phyloP scores from a whole-genome alignment of 2,113 vertebrate genomes.

The Syngnathoides biaculeatus region DNA sequence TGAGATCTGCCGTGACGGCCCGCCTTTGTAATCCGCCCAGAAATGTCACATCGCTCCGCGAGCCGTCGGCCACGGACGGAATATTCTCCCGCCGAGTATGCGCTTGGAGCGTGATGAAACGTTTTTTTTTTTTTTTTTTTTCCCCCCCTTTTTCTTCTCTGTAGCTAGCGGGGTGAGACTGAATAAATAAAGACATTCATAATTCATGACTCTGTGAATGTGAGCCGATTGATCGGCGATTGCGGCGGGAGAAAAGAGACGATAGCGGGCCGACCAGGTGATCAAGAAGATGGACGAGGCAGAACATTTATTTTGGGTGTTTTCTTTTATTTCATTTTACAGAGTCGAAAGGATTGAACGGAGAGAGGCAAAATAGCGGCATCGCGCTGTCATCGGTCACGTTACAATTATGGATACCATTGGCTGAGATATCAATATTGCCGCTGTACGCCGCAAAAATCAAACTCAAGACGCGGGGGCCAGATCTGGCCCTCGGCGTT shows the following conservation, averaged over 20 bases:
- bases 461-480: too few relatives aligned
- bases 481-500: too few relatives aligned
- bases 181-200: slow-evolving; percentile 24
- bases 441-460: too few relatives aligned
- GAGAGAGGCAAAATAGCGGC: not conserved
- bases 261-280: slow-evolving; percentile 13
- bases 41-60: slow-evolving; percentile 22
- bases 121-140: not conserved
- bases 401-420: too few relatives aligned
- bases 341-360: not conserved
- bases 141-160: not conserved
- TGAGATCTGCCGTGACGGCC: slow-evolving; percentile 53
- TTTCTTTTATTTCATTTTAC: slow-evolving; percentile 4
- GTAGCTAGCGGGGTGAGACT: not conserved
- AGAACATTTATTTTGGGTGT: not conserved
- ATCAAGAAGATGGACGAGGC: slow-evolving; percentile 29
- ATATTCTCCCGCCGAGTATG: slow-evolving; percentile 8
- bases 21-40: slow-evolving; percentile 48
- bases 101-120: not conserved
- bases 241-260: slow-evolving; percentile 14
- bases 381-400: not conserved
- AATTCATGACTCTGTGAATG: slow-evolving; percentile 30
- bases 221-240: slow-evolving; percentile 45
- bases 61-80: slow-evolving; percentile 5
- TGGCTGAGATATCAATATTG: too few relatives aligned